A percentile compares a stretch with the other conserved stretches of the same genome.
Evolutionary conservation across 2,113 vertebrate species (phyloP).

Genomic region (Notothenia rossii): DNA sequence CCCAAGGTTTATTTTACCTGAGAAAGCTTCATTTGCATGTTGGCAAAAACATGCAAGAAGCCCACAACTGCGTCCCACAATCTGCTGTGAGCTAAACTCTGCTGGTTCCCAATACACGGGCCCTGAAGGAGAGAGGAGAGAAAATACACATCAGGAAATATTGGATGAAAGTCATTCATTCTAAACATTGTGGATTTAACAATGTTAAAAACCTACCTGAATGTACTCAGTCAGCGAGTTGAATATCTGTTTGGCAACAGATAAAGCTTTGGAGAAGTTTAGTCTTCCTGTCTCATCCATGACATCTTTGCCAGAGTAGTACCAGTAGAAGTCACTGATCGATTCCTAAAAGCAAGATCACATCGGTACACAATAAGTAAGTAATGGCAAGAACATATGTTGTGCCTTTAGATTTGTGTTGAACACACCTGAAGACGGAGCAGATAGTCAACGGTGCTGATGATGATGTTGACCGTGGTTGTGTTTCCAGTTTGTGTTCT

Average conservation of each 20-base stretch:
- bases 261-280: constrained; percentile 97
- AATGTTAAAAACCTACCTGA: constrained; percentile 71
- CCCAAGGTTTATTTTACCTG: constrained; percentile 85
- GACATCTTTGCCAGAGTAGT: constrained; percentile 97
- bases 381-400: too few species aligned
- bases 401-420: not conserved
- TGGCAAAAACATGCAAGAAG: constrained; percentile 98
- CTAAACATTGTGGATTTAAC: not conserved
- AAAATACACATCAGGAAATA: not conserved
- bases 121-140: constrained; percentile 80
- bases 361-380: not conserved
- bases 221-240: constrained; percentile 98
- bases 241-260: constrained; percentile 97
- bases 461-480: constrained; percentile 97
- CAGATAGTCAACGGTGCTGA: constrained; percentile 98
- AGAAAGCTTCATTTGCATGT: constrained; percentile 99
- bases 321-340: constrained; percentile 99
- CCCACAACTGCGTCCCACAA: constrained; percentile 98
- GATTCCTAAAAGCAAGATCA: constrained; percentile 87
- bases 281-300: constrained; percentile 95
- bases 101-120: constrained; percentile 97
- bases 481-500: constrained; percentile 98
- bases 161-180: not conserved
- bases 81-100: constrained; percentile 97
- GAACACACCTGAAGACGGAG: constrained; percentile 92